These are phyloP conservation scores for Leptopilina syphax DNA, from an alignment of 2,888 invertebrate species.

Conservation along the genomic window DNA sequence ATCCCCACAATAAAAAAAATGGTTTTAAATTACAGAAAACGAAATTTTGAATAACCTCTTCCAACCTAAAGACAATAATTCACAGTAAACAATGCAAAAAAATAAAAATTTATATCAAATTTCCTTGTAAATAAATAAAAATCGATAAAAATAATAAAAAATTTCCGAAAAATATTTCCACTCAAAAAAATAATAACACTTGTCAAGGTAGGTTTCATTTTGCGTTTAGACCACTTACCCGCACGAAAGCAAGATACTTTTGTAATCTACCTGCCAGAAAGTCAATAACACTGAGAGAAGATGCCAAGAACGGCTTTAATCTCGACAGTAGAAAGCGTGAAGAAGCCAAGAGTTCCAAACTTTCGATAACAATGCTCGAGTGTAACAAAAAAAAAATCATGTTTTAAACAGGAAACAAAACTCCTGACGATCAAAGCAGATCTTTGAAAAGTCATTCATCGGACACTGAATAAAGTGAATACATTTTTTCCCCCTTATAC, in stretches of 20 bases:
- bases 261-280: slow-evolving; percentile 39
- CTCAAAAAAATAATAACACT: slow-evolving; percentile 6
- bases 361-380: slow-evolving; percentile 33
- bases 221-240: slow-evolving; percentile 36
- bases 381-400: slow-evolving; percentile 4
- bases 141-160: neutral
- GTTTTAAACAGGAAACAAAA: slow-evolving; percentile 30
- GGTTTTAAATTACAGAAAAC: too few species aligned
- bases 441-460: slow-evolving; percentile 8
- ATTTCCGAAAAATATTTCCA: neutral
- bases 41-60: too few species aligned
- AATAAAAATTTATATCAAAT: too few species aligned
- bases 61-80: too few species aligned
- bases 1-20: too few species aligned
- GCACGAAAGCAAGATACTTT: slow-evolving; percentile 25
- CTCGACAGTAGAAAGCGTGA: slow-evolving; percentile 50
- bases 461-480: neutral
- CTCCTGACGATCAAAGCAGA: neutral
- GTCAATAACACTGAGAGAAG: slow-evolving; percentile 34
- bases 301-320: slow-evolving; percentile 40
- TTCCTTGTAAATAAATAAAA: too few species aligned
- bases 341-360: slow-evolving; percentile 42
- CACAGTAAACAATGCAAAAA: too few species aligned
- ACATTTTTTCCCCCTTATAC: neutral
- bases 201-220: slow-evolving; percentile 22